Conservation (phyloP, 2,888 invertebrate genomes). For the Teleogryllus oceanicus region DNA sequence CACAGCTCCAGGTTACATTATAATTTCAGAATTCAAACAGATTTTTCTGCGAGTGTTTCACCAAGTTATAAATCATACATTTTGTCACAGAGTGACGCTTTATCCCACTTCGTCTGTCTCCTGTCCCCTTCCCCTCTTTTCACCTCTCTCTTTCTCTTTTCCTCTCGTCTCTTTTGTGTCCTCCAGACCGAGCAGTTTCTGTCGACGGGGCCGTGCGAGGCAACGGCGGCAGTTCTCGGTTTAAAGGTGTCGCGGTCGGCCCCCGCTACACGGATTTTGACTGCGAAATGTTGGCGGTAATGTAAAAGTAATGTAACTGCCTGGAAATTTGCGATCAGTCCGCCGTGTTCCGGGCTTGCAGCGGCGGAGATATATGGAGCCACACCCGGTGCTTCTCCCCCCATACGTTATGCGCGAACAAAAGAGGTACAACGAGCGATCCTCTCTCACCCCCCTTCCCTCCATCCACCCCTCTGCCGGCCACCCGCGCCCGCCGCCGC, state of each 20-base stretch:
- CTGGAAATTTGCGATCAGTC: slow-evolving; percentile 18
- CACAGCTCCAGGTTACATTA: neutral
- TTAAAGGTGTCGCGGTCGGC: neutral
- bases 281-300: slow-evolving; percentile 2
- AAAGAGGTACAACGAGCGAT: slow-evolving; percentile 11
- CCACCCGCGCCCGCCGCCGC: neutral
- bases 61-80: slow-evolving; percentile 9
- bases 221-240: neutral
- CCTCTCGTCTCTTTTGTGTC: neutral
- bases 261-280: neutral
- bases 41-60: slow-evolving; percentile 10
- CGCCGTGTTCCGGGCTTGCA: neutral
- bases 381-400: neutral
- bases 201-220: neutral
- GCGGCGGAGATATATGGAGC: neutral
- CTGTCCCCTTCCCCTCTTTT: neutral
- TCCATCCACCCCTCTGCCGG: neutral
- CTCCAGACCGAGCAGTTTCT: neutral
- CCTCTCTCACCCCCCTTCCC: neutral
- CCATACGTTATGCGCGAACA: slow-evolving; percentile 9
- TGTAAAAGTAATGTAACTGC: slow-evolving; percentile 10
- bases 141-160: neutral
- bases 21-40: neutral
- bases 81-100: neutral
- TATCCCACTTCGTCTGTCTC: neutral